A percentile compares a stretch with the other conserved stretches of the same genome.
Conservation (phyloP, 2,797 vertebrate genomes). For the Aythya fuligula region DNA sequence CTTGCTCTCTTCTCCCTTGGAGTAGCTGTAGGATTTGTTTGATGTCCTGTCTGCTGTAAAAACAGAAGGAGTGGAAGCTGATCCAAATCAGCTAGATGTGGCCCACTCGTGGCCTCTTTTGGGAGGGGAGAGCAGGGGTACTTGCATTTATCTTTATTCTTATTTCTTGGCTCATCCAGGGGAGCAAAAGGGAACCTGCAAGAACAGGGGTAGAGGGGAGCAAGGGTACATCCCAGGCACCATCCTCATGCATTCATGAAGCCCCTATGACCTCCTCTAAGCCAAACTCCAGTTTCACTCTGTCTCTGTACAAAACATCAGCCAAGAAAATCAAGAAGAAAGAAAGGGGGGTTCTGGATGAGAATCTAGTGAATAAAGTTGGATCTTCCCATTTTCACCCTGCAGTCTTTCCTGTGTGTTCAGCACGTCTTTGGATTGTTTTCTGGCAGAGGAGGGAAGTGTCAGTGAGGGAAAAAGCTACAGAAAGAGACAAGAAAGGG, state of each 20-base stretch:
- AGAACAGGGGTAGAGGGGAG: background rate
- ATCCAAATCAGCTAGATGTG: background rate
- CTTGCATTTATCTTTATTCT: background rate
- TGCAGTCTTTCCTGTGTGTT: background rate
- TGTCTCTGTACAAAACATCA: background rate
- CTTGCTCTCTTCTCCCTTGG: background rate
- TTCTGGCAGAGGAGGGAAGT: background rate
- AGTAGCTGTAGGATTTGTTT: background rate
- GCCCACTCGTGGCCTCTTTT: accelerated
- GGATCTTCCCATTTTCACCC: background rate
- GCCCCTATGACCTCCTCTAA: background rate
- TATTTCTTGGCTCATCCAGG: background rate
- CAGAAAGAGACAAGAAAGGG: no score
- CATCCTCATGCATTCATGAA: background rate
- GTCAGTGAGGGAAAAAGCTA: background rate
- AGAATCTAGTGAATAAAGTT: slow-evolving; percentile 15
- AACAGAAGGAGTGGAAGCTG: background rate
- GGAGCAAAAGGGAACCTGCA: background rate
- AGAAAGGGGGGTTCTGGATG: background rate
- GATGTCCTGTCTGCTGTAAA: background rate
- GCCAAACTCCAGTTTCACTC: background rate
- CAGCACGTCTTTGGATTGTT: accelerated
- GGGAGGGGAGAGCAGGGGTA: background rate
- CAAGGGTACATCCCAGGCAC: accelerated
- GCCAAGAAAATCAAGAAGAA: background rate